A percentile compares a stretch with the other conserved stretches of the same genome.
These are phyloP conservation scores for Tiliacea aurago DNA, from an alignment of 2,888 invertebrate genomes.

Conservation along the genomic window DNA sequence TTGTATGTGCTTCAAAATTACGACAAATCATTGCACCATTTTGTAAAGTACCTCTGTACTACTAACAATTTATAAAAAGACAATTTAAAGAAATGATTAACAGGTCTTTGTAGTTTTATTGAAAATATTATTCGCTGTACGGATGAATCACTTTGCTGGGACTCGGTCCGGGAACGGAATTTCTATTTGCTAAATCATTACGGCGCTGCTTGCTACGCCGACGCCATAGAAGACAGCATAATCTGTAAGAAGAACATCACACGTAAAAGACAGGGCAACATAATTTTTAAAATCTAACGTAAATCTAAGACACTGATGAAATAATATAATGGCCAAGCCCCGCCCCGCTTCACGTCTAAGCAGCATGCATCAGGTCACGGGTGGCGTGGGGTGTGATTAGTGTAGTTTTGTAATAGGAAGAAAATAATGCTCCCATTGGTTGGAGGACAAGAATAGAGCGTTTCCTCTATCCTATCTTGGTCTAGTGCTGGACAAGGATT, in stretches of 20 bases:
- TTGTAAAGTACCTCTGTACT: neutral
- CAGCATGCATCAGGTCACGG: neutral
- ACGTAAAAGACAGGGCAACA: neutral
- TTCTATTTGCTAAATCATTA: conserved; percentile 58
- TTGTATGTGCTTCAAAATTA: conserved; percentile 19
- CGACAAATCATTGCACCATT: conserved; percentile 17
- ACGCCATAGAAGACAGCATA: conserved; percentile 75
- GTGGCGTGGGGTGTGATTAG: conserved; percentile 3
- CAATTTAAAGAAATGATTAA: conserved; percentile 10
- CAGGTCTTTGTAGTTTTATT: conserved; percentile 24
- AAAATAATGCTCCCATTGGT: neutral
- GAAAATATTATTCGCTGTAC: conserved; percentile 37
- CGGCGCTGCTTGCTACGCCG: conserved; percentile 63
- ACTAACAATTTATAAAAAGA: neutral
- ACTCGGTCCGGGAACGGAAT: conserved; percentile 38
- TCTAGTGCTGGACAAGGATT: neutral
- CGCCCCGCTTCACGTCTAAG: neutral
- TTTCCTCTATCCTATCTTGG: neutral
- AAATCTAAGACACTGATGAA: neutral
- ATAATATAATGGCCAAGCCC: neutral
- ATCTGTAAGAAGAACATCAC: conserved; percentile 63
- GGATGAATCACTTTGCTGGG: conserved; percentile 54
- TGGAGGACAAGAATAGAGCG: neutral
- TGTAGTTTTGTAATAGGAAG: neutral
- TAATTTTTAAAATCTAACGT: neutral